Conservation (phyloP, 2,113 vertebrate genomes). For the Phylloscopus trochilus region DNA sequence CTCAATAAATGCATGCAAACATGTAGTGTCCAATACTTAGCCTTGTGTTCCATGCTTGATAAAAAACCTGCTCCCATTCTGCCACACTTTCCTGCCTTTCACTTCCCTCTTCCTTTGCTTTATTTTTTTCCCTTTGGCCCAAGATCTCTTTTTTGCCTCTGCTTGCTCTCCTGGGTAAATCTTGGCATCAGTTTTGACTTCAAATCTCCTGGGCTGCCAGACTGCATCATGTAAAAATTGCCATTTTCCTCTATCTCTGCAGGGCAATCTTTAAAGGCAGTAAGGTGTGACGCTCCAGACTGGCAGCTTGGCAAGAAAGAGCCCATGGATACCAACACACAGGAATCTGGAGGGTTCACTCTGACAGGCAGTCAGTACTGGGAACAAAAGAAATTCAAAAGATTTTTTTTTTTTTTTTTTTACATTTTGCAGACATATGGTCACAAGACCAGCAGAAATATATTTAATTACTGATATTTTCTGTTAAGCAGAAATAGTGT, state of each 20-base stretch:
- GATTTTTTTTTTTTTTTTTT: conserved; percentile 65
- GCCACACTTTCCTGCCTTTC: background rate
- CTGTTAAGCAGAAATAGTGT: conserved; percentile 61
- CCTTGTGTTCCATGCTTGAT: conserved; percentile 11
- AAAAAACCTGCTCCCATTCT: conserved; percentile 18
- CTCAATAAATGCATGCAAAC: conserved; percentile 40
- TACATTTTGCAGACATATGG: conserved; percentile 81
- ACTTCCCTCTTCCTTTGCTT: conserved; percentile 2
- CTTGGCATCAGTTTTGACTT: conserved; percentile 96
- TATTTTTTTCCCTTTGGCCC: conserved; percentile 68
- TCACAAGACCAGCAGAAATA: conserved; percentile 77
- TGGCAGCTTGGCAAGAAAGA: conserved; percentile 95
- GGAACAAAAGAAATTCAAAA: conserved; percentile 78
- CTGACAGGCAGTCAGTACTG: conserved; percentile 77
- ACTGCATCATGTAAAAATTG: conserved; percentile 92
- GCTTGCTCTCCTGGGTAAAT: conserved; percentile 94
- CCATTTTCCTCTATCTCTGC: conserved; percentile 93
- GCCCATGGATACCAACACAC: conserved; percentile 93
- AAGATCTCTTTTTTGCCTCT: conserved; percentile 79
- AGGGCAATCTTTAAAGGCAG: conserved; percentile 99
- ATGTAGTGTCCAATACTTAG: conserved; percentile 50
- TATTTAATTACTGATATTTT: conserved; percentile 78
- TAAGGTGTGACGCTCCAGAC: conserved; percentile 99
- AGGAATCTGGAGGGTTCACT: conserved; percentile 81
- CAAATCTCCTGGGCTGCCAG: conserved; percentile 98